Percentiles rank a stretch among this genome's conserved stretches.
Conservation (phyloP, 2,888 invertebrate species). For the Biston stratarius region DNA sequence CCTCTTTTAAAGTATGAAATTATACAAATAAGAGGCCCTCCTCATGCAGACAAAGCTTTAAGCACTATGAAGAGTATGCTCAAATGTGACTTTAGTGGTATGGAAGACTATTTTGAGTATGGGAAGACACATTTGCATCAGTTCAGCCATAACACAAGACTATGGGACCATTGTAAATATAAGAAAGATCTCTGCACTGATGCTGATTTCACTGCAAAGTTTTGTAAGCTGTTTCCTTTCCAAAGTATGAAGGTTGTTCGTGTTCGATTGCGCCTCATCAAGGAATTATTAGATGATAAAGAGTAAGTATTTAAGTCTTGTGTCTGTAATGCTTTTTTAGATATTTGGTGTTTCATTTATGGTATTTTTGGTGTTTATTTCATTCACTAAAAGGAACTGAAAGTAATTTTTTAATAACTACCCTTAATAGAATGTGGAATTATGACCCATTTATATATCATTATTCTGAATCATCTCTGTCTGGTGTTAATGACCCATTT, state of each 20-base stretch:
- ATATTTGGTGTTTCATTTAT: too few relatives aligned
- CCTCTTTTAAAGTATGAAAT: conserved; percentile 94
- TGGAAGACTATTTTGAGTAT: conserved; percentile 92
- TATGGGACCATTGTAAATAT: conserved; percentile 93
- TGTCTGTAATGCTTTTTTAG: too few relatives aligned
- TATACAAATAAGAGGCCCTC: conserved; percentile 92
- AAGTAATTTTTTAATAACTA: too few relatives aligned
- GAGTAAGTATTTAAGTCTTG: conserved; percentile 83
- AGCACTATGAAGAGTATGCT: conserved; percentile 90
- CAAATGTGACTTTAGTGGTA: conserved; percentile 91
- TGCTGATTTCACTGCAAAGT: conserved; percentile 89
- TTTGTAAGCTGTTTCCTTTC: conserved; percentile 94
- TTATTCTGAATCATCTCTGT: too few relatives aligned
- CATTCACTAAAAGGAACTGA: too few relatives aligned
- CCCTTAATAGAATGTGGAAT: too few relatives aligned
- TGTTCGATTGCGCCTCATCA: conserved; percentile 90
- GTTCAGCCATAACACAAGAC: conserved; percentile 93
- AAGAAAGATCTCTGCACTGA: conserved; percentile 81
- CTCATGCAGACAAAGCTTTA: conserved; percentile 89
- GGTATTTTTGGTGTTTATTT: too few relatives aligned
- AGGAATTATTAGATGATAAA: conserved; percentile 90
- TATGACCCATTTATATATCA: too few relatives aligned
- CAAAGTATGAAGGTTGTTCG: conserved; percentile 96
- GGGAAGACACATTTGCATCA: conserved; percentile 92
- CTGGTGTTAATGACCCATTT: too few relatives aligned